Conservation (phyloP, 2,797 vertebrate species). For the Cheirogaleus major region DNA sequence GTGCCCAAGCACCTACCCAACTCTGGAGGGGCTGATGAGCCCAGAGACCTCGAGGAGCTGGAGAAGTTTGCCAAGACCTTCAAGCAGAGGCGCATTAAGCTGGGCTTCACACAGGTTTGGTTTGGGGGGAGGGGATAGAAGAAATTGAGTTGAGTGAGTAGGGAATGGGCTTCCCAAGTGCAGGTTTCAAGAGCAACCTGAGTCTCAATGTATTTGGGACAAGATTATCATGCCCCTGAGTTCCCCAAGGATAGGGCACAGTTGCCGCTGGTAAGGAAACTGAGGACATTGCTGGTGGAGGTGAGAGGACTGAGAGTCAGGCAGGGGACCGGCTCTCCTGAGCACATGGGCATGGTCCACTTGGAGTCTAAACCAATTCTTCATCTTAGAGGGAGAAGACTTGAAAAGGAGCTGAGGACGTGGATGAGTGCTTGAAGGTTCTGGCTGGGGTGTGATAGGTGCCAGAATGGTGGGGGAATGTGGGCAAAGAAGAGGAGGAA, state of each 20-base stretch:
- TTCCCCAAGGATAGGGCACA: neutral
- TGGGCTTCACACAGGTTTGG: slow-evolving; percentile 97
- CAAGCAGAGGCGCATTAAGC: slow-evolving; percentile 97
- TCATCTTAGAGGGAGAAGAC: neutral
- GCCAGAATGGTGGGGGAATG: neutral
- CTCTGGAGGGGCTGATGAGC: slow-evolving; percentile 91
- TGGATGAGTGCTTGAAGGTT: neutral
- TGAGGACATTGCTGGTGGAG: neutral
- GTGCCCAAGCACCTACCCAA: slow-evolving; percentile 92
- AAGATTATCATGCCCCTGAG: rapidly evolving
- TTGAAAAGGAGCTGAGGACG: neutral
- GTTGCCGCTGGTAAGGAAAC: neutral
- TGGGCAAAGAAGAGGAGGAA: neutral
- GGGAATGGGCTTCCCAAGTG: neutral
- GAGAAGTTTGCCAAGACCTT: slow-evolving; percentile 99
- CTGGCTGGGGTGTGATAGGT: neutral
- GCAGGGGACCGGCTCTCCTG: neutral
- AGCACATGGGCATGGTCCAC: rapidly evolving
- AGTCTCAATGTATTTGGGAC: rapidly evolving
- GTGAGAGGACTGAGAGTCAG: neutral
- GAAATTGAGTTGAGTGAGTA: neutral
- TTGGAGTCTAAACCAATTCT: neutral
- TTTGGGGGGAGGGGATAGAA: neutral
- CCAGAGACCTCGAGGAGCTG: slow-evolving; percentile 96
- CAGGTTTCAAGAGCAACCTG: neutral